These are phyloP conservation scores for Idaea straminata DNA, from an alignment of 2,888 invertebrate genomes.

Conservation along the genomic window DNA sequence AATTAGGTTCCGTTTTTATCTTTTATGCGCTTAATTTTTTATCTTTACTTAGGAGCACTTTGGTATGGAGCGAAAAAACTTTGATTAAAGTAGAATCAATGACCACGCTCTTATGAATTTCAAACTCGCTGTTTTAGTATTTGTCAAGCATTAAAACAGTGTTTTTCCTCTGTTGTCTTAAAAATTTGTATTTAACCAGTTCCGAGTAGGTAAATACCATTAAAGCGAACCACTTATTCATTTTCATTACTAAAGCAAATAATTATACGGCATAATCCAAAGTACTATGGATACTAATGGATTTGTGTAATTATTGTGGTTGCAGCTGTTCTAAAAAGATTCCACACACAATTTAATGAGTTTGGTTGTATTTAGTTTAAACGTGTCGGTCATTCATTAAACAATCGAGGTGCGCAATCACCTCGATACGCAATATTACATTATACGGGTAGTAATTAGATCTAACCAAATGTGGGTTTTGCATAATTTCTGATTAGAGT, in stretches of 20 bases:
- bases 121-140: not conserved
- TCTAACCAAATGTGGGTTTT: slow-evolving; percentile 75
- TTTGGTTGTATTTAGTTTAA: slow-evolving; percentile 55
- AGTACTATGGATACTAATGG: slow-evolving; percentile 55
- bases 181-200: slow-evolving; percentile 24
- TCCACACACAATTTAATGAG: slow-evolving; percentile 39
- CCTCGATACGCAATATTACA: slow-evolving; percentile 55
- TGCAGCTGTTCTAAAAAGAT: slow-evolving; percentile 60
- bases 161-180: slow-evolving; percentile 17
- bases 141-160: slow-evolving; percentile 5
- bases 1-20: not conserved
- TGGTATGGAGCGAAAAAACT: not conserved
- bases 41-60: not conserved
- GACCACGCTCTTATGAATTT: not conserved
- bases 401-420: slow-evolving; percentile 70
- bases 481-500: slow-evolving; percentile 56
- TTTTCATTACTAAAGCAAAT: slow-evolving; percentile 53
- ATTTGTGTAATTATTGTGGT: slow-evolving; percentile 61
- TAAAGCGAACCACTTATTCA: slow-evolving; percentile 39
- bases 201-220: slow-evolving; percentile 31
- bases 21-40: not conserved
- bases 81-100: not conserved
- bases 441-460: slow-evolving; percentile 76
- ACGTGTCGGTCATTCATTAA: slow-evolving; percentile 68
- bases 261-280: slow-evolving; percentile 47